A percentile compares a stretch with the other conserved stretches of the same genome.
These are phyloP conservation scores for Poecilia latipinna DNA, from an alignment of 2,113 vertebrate species.

Conservation along the genomic window DNA sequence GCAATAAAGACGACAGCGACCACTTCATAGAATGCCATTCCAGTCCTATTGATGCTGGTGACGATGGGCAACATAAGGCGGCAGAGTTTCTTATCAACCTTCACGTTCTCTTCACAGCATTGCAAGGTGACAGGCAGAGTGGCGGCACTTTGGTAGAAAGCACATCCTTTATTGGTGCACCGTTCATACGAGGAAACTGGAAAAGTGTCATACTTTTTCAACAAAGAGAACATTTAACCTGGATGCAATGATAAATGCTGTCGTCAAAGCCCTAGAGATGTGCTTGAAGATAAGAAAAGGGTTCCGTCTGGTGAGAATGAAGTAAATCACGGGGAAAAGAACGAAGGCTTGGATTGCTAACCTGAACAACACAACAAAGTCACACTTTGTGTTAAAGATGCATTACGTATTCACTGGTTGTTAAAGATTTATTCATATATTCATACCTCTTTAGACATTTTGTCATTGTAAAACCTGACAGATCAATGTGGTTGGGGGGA, in stretches of 20 bases:
- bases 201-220: too few species aligned
- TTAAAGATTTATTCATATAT: too few species aligned
- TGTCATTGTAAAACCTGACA: too few species aligned
- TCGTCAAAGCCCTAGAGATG: background rate
- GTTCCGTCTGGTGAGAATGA: background rate
- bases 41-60: background rate
- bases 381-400: too few species aligned
- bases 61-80: slow-evolving; percentile 3
- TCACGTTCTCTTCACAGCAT: background rate
- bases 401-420: too few species aligned
- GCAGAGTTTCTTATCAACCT: background rate
- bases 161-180: background rate
- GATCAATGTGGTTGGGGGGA: too few species aligned
- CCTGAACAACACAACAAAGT: background rate
- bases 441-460: too few species aligned
- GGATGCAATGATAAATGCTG: background rate
- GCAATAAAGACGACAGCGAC: background rate
- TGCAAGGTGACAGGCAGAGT: background rate
- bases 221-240: background rate
- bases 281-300: background rate
- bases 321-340: background rate
- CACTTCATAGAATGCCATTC: background rate
- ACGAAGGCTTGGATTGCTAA: background rate
- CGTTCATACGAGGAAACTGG: background rate
- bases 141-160: background rate